Percentiles rank a stretch among this genome's conserved stretches.
Evolutionary conservation across 1,140 invertebrate genomes (phyloP).

Genomic region (Helicoverpa zea): DNA sequence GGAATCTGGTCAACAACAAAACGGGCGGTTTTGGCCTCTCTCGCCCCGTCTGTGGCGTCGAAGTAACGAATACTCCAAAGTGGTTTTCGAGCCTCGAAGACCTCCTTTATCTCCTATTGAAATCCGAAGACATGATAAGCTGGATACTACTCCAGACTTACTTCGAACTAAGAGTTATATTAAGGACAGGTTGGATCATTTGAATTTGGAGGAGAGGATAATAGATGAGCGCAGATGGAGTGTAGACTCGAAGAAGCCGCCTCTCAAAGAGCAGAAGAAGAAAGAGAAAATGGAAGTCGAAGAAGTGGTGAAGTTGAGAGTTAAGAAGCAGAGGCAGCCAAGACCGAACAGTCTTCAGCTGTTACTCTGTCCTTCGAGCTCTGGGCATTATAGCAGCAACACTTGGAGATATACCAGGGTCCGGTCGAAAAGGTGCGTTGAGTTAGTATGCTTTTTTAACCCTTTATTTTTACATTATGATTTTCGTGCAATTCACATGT

Average conservation of each 20-base stretch:
- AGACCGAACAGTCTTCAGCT: slow-evolving; percentile 81
- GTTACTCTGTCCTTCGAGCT: slow-evolving; percentile 77
- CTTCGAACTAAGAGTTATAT: slow-evolving; percentile 73
- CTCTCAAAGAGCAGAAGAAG: slow-evolving; percentile 73
- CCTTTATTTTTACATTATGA: no score
- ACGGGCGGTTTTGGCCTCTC: slow-evolving; percentile 79
- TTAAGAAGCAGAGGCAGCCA: slow-evolving; percentile 78
- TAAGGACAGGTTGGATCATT: slow-evolving; percentile 74
- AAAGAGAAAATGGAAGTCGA: slow-evolving; percentile 52
- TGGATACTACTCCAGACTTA: slow-evolving; percentile 77
- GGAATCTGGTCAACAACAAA: slow-evolving; percentile 75
- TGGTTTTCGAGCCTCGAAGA: slow-evolving; percentile 81
- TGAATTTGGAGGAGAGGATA: slow-evolving; percentile 70
- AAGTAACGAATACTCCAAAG: slow-evolving; percentile 81
- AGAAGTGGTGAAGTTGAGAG: slow-evolving; percentile 75
- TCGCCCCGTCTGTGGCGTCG: slow-evolving; percentile 80
- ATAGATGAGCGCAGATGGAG: slow-evolving; percentile 65
- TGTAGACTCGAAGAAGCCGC: slow-evolving; percentile 75
- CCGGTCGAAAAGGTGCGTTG: slow-evolving; percentile 79
- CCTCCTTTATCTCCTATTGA: slow-evolving; percentile 74
- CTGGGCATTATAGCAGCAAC: slow-evolving; percentile 81
- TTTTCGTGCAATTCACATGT: no score
- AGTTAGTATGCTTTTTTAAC: not conserved
- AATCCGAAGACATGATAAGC: slow-evolving; percentile 64
- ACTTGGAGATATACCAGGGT: slow-evolving; percentile 83